phyloP scores from a whole-genome alignment of 2,888 invertebrate genomes.

The Zele albiditarsus region DNA sequence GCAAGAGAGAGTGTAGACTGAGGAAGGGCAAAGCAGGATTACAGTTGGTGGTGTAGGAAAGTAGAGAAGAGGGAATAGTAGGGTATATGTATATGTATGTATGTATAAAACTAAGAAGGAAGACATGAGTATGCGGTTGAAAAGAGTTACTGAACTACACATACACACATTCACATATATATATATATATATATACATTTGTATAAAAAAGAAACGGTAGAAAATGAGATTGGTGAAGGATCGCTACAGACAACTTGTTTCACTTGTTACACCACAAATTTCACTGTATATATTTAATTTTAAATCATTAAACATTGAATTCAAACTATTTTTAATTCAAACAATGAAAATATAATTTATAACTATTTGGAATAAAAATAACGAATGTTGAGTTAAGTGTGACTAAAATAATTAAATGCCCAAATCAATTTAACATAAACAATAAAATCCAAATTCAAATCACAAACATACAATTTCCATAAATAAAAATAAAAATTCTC shows the following conservation, averaged over 20 bases:
- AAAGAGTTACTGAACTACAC: constrained; percentile 22
- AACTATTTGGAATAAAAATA: too few relatives aligned
- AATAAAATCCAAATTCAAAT: too few relatives aligned
- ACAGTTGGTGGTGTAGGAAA: background rate
- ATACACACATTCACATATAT: too few relatives aligned
- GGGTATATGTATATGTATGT: background rate
- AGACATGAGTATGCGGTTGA: constrained; percentile 29
- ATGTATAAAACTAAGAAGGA: background rate
- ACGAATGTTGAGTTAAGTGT: too few relatives aligned
- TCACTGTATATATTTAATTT: background rate
- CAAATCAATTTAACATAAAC: too few relatives aligned
- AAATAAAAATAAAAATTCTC: too few relatives aligned
- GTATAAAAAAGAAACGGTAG: constrained; percentile 9
- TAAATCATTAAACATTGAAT: background rate
- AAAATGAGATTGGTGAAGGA: constrained; percentile 44
- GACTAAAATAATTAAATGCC: too few relatives aligned
- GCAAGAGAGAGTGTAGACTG: constrained; percentile 12
- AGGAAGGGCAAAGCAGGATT: constrained; percentile 9
- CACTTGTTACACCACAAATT: constrained; percentile 31
- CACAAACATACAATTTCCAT: too few relatives aligned
- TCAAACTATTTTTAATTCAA: background rate
- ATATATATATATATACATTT: too few relatives aligned
- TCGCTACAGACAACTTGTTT: constrained; percentile 44
- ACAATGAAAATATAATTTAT: background rate
- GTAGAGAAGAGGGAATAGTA: background rate